A percentile compares a stretch with the other conserved stretches of the same genome.
phyloP scores from a whole-genome alignment of 1,140 invertebrate species.

The Caenorhabditis brenneri region DNA sequence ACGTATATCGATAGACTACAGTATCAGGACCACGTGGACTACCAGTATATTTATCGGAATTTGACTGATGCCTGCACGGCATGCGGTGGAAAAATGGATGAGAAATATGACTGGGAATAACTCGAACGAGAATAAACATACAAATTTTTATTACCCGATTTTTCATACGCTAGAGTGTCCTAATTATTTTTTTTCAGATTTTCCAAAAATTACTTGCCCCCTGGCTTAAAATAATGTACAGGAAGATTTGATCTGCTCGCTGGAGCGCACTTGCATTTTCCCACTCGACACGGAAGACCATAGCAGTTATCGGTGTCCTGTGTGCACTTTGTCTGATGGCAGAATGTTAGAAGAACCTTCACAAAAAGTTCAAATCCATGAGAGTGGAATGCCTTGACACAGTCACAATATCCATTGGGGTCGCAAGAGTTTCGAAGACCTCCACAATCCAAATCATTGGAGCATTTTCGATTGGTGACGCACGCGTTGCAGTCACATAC shows the following conservation, averaged over 20 bases:
- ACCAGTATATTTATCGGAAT: slow-evolving; percentile 45
- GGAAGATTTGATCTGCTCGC: background rate
- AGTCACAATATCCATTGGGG: slow-evolving; percentile 34
- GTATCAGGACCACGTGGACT: slow-evolving; percentile 53
- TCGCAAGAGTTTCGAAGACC: slow-evolving; percentile 13
- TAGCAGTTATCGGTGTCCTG: slow-evolving; percentile 11
- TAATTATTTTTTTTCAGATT: background rate
- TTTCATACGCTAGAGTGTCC: too few species aligned
- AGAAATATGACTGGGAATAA: slow-evolving; percentile 59
- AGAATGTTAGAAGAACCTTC: slow-evolving; percentile 27
- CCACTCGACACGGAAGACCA: slow-evolving; percentile 40
- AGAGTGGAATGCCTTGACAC: slow-evolving; percentile 27
- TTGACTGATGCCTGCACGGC: background rate
- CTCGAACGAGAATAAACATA: too few species aligned
- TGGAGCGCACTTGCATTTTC: slow-evolving; percentile 28
- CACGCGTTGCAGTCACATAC: slow-evolving; percentile 14
- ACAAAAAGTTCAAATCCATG: slow-evolving; percentile 22
- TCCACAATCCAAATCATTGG: background rate
- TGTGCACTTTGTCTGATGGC: slow-evolving; percentile 22
- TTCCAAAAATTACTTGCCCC: background rate
- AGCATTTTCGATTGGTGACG: background rate
- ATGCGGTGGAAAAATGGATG: slow-evolving; percentile 51
- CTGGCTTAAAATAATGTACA: slow-evolving; percentile 27
- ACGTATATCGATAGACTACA: slow-evolving; percentile 48
- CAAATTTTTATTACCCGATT: background rate